Base-by-base conservation (phyloP, 2,113 vertebrate species). In the Myxocyprinus asiaticus region DNA sequence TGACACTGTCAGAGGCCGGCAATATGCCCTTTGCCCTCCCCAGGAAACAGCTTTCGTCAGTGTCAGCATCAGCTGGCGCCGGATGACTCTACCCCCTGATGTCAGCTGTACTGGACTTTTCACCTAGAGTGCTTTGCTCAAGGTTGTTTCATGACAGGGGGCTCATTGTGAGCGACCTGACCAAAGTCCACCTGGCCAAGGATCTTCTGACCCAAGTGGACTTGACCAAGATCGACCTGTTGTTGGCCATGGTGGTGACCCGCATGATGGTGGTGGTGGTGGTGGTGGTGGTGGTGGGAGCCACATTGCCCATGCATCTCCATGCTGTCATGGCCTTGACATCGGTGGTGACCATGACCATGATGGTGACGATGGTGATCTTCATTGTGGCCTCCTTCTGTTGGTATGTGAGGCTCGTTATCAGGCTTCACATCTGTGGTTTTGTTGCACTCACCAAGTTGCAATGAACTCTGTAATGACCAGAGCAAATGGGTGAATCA, bases 51-150 rank as follows among this genome's bases (percentile, higher is more conserved):
- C 89, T 94, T 94, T 81, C 96, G 94, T 81, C 98, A 99, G 85
- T 98, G 96, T 90, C 98, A 99, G 89, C 96, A 97, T 94, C 98
- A 98, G 90, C 92, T 96, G 82, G 89, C 85, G 10, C 90, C 50
- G 4, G 77, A 90, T 78, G 90, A 87, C 83, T 83, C 86, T 58
- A 66, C 76, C 85, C 85, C 64, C 91, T 90, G 85, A 9, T 93
- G 91, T 93, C 98, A 99, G 88, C 86, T 93, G 90, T 94, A 86
- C 78, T 92, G 91, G 33, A 91, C 92, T 78, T 93, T 93, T 84
- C 96, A 98, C 77, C 43, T 90, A 11, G 3, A 33, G 56, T 72
- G 74, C 22, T 84, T 86, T 48, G 14, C 90, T 91, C 91, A 95
- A 7, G 92, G 88, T 11, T 72, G 88, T 70, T 81, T 88, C 17